Evolutionary conservation across 2,113 vertebrate species (phyloP), one percentile per base, ranked within the genome.

Genomic region (Craseonycteris thonglongyai): DNA sequence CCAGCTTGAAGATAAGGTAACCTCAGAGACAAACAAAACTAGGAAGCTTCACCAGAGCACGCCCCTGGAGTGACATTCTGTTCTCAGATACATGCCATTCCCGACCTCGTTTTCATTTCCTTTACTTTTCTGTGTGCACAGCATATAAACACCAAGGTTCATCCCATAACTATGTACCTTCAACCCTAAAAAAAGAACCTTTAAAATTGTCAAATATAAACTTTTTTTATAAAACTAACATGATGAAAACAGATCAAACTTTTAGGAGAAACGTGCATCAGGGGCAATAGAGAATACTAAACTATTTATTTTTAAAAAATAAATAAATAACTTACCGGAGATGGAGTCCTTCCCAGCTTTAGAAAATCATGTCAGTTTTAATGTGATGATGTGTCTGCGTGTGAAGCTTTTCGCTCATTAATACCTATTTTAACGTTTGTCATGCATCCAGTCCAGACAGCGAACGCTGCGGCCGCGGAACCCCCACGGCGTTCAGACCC

Each of bases 401-500:
- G 22, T 45, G 75, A 18, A 92, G 16, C 15, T 38, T 47, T 78
- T 45, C 12, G n/a, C 11, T 59, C 26, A 47, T 63, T 21, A 66
- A 18, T 16, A n/a, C 2, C 18, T 71, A 66, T 68, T 84, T 76
- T 61, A 35, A 82, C n/a, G n/a, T n/a, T n/a, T n/a, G n/a, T n/a
- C n/a, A n/a, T n/a, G n/a, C n/a, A n/a, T n/a, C n/a, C 8, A 82
- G 71, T 84, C 45, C 63, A 68, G 7, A 49, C 5, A 40, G 19
- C 42, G 56, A 42, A 75, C 81, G 16, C 47, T 14, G 47, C 9
- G 47, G 47, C 47, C 47, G 47, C 14, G 47, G 9, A 49, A 40
- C 22, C 58, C 13, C 3, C 3, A 40, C 3, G 7, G 2, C 4
- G 6, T 79, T 42, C 5, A 19, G 1, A 28, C 6, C 19, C 6